Evolutionary conservation across 2,113 vertebrate genomes (phyloP), one percentile per base, ranked within the genome.

Genomic region (Callipepla squamata): DNA sequence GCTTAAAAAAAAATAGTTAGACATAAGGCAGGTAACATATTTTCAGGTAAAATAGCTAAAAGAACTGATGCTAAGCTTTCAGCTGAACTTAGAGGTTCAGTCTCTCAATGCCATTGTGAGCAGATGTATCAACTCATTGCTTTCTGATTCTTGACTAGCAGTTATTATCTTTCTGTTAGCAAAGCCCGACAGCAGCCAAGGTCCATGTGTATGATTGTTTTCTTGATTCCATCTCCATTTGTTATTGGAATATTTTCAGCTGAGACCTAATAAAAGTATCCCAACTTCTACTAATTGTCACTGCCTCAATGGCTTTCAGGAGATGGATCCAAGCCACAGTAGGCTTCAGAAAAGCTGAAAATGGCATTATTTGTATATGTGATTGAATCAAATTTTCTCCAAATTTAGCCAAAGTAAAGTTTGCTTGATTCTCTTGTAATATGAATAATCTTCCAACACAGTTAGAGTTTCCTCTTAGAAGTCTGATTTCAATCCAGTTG

Each of bases 1-100:
- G 9, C 20, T 80, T 87, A 7, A n/a, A 21, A 72, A 76, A 63
- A 30, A 32, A 81, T 8, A 51, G 34, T 19, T 7, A 34, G 8
- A 28, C 0, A 1, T 42, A 11, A 80, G 20, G 2, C 8, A 34
- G 4, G 9, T 65, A 67, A 42, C 1, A 32, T 36, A 26, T 36
- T 25, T 32, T 22, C 16, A 68, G 21, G 34, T 34, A 28, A 51
- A 70, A 51, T 3, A 72, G 7, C 30, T 47, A 6, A 48, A 44
- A 61, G 45, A 58, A 2, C 16, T 45, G 30, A 51, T 20, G 30
- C 11, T 26, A 25, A 22, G 3, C 79, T 67, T 45, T 63, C 9
- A 40, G 13, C 18, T 50, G 13, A 4, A 4, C 79, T 76, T 16
- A 68, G 23, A 67, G 25, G 22, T 73, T 89, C 58, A 53, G 19